Percentiles rank a stretch among this genome's conserved stretches.
Evolutionary conservation across 2,113 vertebrate genomes (phyloP).

Genomic region (Aramus guarauna): DNA sequence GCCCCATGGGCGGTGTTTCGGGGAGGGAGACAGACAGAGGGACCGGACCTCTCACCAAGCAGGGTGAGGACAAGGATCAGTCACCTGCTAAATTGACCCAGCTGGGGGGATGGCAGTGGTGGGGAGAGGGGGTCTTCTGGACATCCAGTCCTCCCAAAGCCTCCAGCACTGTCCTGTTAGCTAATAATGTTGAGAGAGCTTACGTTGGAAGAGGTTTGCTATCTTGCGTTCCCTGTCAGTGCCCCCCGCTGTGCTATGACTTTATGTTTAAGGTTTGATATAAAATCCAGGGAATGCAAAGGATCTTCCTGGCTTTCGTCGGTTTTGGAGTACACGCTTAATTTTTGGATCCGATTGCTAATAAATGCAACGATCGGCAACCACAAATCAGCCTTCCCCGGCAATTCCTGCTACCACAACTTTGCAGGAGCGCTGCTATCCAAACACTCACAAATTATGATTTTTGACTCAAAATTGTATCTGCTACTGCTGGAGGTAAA

Average conservation of each 20-base stretch:
- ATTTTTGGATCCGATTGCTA: not conserved
- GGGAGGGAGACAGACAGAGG: not conserved
- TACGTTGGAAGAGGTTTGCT: not conserved
- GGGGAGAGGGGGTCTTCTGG: not conserved
- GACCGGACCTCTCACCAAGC: not conserved
- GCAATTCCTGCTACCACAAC: not conserved
- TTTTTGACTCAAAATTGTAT: constrained; percentile 23
- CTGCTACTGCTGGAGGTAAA: constrained; percentile 46
- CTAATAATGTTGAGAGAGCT: not conserved
- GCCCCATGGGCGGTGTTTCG: not conserved
- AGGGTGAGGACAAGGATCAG: not conserved
- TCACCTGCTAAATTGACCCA: not conserved
- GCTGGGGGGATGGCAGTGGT: not conserved
- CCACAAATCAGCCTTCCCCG: not conserved
- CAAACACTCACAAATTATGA: not conserved
- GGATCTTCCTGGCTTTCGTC: not conserved
- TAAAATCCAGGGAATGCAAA: constrained; percentile 12
- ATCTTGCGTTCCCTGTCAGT: not conserved
- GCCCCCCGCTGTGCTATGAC: not conserved
- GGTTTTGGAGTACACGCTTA: not conserved
- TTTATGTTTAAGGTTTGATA: not conserved
- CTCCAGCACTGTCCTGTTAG: not conserved
- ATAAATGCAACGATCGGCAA: not conserved
- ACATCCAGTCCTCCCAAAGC: not conserved
- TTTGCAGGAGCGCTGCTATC: not conserved